phyloP scores from a whole-genome alignment of 1,140 invertebrate genomes.

The Ceratitis capitata region DNA sequence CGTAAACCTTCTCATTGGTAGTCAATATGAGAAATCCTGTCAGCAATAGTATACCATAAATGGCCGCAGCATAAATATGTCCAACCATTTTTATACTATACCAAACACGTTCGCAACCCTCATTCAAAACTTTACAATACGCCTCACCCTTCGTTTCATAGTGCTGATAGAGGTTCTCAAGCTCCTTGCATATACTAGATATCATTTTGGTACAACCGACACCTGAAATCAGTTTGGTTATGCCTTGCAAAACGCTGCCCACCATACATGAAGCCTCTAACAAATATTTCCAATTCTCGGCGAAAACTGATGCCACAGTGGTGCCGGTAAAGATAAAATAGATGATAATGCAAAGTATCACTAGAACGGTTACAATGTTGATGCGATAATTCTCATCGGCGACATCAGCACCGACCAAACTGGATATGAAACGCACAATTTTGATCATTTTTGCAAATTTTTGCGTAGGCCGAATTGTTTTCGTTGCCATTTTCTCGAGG shows the following conservation, averaged over 20 bases:
- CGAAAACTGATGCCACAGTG: constrained; percentile 41
- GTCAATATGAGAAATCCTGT: background rate
- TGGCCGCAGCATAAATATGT: background rate
- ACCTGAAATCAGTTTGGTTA: constrained; percentile 43
- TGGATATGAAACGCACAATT: background rate
- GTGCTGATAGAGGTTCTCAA: constrained; percentile 37
- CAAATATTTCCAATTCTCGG: constrained; percentile 45
- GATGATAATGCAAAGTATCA: background rate
- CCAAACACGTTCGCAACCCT: constrained; percentile 15
- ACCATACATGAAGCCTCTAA: constrained; percentile 45
- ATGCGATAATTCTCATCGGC: constrained; percentile 46
- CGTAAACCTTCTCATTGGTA: background rate
- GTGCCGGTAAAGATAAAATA: constrained; percentile 44
- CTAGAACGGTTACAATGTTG: constrained; percentile 43
- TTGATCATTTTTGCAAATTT: background rate
- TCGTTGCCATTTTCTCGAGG: background rate
- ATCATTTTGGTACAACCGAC: background rate
- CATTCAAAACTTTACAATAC: constrained; percentile 40
- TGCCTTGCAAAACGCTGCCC: constrained; percentile 46
- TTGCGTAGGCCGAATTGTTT: background rate
- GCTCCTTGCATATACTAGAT: background rate
- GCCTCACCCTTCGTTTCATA: constrained; percentile 43
- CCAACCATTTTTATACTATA: constrained; percentile 25
- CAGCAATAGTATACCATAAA: constrained; percentile 39
- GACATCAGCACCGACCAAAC: constrained; percentile 43